Conservation (phyloP, 1,140 invertebrate genomes). For the Lasaia peninsularis region DNA sequence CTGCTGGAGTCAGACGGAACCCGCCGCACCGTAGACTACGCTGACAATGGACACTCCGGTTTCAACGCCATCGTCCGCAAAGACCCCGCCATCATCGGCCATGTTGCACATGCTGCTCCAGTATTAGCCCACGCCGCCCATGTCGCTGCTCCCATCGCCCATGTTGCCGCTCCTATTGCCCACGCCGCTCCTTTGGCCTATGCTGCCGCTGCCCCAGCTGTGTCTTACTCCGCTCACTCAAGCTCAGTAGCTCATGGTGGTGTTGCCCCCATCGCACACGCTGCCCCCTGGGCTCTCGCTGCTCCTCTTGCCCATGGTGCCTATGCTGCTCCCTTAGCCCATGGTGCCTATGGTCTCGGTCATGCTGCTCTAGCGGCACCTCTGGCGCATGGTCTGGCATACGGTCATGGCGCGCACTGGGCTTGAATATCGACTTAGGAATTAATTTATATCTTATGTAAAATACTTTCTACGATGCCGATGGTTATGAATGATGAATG, state of each 20-base stretch:
- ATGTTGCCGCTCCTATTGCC: conserved; percentile 23
- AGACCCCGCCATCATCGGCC: conserved; percentile 36
- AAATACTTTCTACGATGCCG: conserved; percentile 18
- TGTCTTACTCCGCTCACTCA: conserved; percentile 18
- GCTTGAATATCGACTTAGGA: conserved; percentile 18
- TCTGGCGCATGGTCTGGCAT: conserved; percentile 2
- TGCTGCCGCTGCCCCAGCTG: conserved; percentile 16
- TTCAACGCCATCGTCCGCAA: conserved; percentile 33
- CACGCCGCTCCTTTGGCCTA: conserved; percentile 31
- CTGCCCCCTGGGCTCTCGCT: conserved; percentile 12
- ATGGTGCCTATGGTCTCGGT: conserved; percentile 2
- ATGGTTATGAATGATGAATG: conserved; percentile 26
- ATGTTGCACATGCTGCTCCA: conserved; percentile 38
- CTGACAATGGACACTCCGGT: conserved; percentile 52
- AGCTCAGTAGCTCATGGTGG: conserved; percentile 18
- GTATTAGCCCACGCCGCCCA: conserved; percentile 32
- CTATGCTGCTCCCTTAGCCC: conserved; percentile 10
- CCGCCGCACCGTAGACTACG: conserved; percentile 73
- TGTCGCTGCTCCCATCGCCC: conserved; percentile 34
- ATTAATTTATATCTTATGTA: conserved; percentile 27
- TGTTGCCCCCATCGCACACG: conserved; percentile 21
- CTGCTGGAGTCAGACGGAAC: conserved; percentile 47
- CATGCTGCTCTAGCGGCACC: neutral
- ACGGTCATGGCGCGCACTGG: conserved; percentile 19
- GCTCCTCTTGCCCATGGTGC: conserved; percentile 15